Conservation (phyloP, 1,140 invertebrate genomes). For the Drosophila sp. region DNA sequence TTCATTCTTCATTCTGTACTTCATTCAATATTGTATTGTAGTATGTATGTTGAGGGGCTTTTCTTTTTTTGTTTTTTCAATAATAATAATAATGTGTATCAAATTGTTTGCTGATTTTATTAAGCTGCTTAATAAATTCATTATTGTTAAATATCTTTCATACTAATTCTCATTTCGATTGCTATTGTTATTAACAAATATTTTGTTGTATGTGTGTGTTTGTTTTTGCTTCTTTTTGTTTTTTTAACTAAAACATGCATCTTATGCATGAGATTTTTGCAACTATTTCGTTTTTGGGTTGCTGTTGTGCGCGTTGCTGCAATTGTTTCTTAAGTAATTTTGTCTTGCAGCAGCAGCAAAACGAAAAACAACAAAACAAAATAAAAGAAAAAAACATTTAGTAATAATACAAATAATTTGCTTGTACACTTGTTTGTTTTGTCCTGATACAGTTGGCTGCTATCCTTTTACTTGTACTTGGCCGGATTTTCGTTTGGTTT, state of each 20-base stretch:
- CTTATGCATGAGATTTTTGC: slow-evolving; percentile 52
- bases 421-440: slow-evolving; percentile 1
- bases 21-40: slow-evolving; percentile 11
- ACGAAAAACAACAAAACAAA: neutral
- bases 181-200: slow-evolving; percentile 23
- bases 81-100: slow-evolving; percentile 31
- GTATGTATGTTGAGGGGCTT: slow-evolving; percentile 17
- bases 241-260: slow-evolving; percentile 60
- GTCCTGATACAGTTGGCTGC: slow-evolving; percentile 27
- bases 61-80: neutral
- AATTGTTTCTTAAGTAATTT: slow-evolving; percentile 32
- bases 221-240: slow-evolving; percentile 25
- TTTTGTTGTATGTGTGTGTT: slow-evolving; percentile 52
- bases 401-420: slow-evolving; percentile 13
- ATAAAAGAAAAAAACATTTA: neutral
- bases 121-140: slow-evolving; percentile 80
- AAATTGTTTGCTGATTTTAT: slow-evolving; percentile 46
- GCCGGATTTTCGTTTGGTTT: slow-evolving; percentile 52
- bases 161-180: slow-evolving; percentile 25
- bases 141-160: slow-evolving; percentile 40
- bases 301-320: slow-evolving; percentile 54
- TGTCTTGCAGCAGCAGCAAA: slow-evolving; percentile 28
- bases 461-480: slow-evolving; percentile 60
- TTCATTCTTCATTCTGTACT: slow-evolving; percentile 1
- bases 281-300: slow-evolving; percentile 32